Evolutionary conservation across 2,888 invertebrate genomes (phyloP).

Genomic region (Iphiclides podalirius): DNA sequence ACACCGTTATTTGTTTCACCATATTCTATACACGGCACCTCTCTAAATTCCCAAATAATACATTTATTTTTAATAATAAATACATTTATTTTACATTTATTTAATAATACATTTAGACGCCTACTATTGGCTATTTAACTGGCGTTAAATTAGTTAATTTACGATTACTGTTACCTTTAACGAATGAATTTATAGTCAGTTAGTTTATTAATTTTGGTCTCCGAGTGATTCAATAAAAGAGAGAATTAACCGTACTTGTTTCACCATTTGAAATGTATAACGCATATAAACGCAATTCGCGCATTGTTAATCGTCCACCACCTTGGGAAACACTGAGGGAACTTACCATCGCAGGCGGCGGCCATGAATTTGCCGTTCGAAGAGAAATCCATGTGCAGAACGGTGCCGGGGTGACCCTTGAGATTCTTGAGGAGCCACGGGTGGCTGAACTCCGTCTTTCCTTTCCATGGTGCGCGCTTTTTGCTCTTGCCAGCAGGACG

Average conservation of each 20-base stretch:
- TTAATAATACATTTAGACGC: no score
- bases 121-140: no score
- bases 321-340: constrained; percentile 23
- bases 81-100: no score
- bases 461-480: constrained; percentile 73
- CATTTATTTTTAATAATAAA: no score
- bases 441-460: constrained; percentile 81
- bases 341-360: constrained; percentile 91
- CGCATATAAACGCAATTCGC: constrained; percentile 4
- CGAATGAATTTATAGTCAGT: no score
- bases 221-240: no score
- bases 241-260: not conserved
- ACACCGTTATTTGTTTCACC: no score
- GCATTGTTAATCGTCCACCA: constrained; percentile 10
- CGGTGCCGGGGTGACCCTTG: constrained; percentile 89
- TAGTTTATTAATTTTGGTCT: no score
- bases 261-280: constrained; percentile 18
- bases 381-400: constrained; percentile 89
- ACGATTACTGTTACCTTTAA: no score
- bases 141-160: not conserved
- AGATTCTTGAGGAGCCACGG: constrained; percentile 90
- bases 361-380: constrained; percentile 92
- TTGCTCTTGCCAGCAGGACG: constrained; percentile 68
- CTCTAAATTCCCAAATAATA: no score
- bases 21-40: no score